Base-by-base conservation (phyloP, 1,140 invertebrate genomes). In the Steinernema feltiae region DNA sequence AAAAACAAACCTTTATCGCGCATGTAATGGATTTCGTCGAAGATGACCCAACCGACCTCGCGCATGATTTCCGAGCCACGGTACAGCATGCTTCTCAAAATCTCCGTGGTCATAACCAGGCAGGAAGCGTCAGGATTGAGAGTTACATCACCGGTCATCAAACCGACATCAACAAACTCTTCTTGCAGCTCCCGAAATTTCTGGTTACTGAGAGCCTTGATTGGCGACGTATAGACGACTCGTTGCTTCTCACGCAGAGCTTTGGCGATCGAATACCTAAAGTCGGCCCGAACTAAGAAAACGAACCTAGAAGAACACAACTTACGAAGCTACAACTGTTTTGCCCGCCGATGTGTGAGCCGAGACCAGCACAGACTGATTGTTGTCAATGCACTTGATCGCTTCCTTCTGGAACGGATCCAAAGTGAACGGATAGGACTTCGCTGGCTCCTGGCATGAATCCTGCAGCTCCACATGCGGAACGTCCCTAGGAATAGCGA, bases 21-120 rank as follows among this genome's bases (percentile, higher is more conserved):
- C 97, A 99, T 99, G 86, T 99, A 99, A 89, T 99, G 97, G 85
- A 99, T 99, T 89, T 99, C 97, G 88, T 99, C 97, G 89, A 99
- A 99, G 71, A 99, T 90, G 12, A 99, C 97, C 97, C 97, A 99
- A 69, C 95, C 97, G 1, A 99, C 95, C 90, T 99, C 97, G 80
- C 95, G 89, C 92, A 97, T 98, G 12, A 90, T 88, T 89, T 99
- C 96, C 46, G 95, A 98, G 73, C 97, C 97, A 86, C 96, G 90
- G 85, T 99, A 99, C 27, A 99, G 88, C 97, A 99, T 99, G 84
- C 95, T 97, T 79, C 97, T 89, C 72, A 99, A 89, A 91, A 99
- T 99, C 91, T 99, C 97, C 32, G 97, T 99, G 1, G 97, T 99
- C 97, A 99, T 99, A 78, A 99, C 97, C 31, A 99, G 90, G 88